phyloP scores from a whole-genome alignment of 2,113 vertebrate species.

The Phrynocephalus versicolor region DNA sequence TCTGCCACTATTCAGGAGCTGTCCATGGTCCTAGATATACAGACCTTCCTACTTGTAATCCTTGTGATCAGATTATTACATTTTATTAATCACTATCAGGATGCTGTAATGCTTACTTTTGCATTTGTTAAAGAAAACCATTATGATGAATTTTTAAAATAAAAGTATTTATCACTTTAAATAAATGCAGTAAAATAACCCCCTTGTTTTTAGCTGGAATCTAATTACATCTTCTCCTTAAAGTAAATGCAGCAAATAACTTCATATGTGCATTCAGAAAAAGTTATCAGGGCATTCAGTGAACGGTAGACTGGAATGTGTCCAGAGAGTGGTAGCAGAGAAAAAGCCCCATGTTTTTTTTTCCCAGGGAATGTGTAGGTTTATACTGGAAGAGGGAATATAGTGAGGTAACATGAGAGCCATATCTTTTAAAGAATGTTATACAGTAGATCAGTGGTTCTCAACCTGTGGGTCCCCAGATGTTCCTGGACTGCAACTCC shows the following conservation, averaged over 20 bases:
- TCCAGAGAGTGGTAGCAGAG: no score
- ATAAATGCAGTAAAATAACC: background rate
- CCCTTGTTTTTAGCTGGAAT: background rate
- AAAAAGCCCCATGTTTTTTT: no score
- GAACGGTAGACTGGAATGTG: no score
- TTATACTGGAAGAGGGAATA: no score
- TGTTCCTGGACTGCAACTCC: no score
- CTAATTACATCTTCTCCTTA: background rate
- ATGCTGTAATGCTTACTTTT: background rate
- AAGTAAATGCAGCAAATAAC: background rate
- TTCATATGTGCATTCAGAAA: background rate
- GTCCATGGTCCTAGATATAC: background rate
- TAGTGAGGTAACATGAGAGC: no score
- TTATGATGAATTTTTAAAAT: slow-evolving; percentile 9
- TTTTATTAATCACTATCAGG: background rate
- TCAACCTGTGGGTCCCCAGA: no score
- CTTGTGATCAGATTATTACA: slow-evolving; percentile 27
- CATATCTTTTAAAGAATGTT: no score
- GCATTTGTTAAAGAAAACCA: background rate
- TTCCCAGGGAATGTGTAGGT: no score
- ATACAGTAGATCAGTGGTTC: no score
- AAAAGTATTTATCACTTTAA: background rate
- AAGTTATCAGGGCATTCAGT: no score
- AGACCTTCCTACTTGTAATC: slow-evolving; percentile 4
- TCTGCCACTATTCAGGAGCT: no score